Evolutionary conservation across 35 echinoderm and acorn worm genomes (phyloP).

Genomic region (Holothuria glaberrima): DNA sequence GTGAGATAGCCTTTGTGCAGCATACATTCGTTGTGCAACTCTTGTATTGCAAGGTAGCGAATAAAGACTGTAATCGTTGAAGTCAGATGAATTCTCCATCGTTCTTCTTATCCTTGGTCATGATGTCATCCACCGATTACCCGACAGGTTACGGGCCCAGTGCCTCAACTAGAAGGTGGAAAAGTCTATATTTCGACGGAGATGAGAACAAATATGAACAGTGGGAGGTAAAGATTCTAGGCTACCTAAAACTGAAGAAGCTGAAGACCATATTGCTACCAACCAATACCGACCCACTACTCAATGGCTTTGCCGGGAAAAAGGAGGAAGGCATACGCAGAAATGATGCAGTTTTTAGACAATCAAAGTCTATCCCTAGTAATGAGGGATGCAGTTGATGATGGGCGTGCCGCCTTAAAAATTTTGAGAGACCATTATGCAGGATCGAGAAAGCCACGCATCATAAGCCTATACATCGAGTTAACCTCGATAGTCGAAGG

Average conservation of each 20-base stretch:
- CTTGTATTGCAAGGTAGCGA: no score
- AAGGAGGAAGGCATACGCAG: conserved; percentile 35
- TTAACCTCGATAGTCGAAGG: conserved; percentile 48
- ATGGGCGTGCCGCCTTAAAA: conserved; percentile 6
- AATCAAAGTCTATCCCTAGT: conserved; percentile 12
- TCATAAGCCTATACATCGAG: neutral
- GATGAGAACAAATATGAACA: conserved; percentile 35
- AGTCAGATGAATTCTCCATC: no score
- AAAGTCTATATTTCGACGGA: conserved; percentile 4
- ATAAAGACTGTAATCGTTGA: no score
- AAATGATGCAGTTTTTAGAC: no score
- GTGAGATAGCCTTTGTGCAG: neutral
- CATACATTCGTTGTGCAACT: no score
- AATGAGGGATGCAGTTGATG: conserved; percentile 10
- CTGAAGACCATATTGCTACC: neutral
- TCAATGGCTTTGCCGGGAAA: conserved; percentile 1
- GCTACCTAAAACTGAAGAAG: conserved; percentile 13
- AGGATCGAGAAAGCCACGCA: neutral
- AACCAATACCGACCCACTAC: neutral
- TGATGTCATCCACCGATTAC: neutral
- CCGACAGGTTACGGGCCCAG: conserved; percentile 50
- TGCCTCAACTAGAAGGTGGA: neutral
- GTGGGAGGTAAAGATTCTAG: conserved; percentile 35
- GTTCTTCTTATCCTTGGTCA: neutral
- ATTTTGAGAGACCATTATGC: conserved; percentile 37